These are phyloP conservation scores for Odontamblyopus lacepedii DNA, from an alignment of 2,797 vertebrate genomes.

Conservation along the genomic window DNA sequence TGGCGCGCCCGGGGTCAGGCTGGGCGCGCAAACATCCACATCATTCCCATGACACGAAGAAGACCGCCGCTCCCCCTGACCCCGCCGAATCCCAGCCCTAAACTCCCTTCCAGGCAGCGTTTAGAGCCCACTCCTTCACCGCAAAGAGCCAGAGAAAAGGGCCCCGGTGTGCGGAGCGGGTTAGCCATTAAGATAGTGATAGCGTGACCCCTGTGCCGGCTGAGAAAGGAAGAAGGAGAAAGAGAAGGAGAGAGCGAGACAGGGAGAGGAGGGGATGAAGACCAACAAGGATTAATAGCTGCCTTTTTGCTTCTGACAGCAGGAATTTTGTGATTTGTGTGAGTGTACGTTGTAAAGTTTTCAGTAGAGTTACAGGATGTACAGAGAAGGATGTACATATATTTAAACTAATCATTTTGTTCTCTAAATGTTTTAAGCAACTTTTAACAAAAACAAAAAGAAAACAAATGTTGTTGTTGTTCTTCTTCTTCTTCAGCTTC, in stretches of 20 bases:
- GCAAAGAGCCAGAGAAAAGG: conserved; percentile 20
- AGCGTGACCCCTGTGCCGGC: conserved; percentile 49
- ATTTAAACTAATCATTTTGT: no score
- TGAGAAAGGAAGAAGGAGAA: not conserved
- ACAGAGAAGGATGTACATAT: no score
- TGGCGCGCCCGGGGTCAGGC: conserved; percentile 23
- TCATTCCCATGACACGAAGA: conserved; percentile 52
- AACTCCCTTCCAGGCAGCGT: conserved; percentile 46
- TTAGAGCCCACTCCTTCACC: conserved; percentile 40
- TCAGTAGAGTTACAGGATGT: not conserved
- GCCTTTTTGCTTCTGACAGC: conserved; percentile 55
- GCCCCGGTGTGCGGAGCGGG: conserved; percentile 35
- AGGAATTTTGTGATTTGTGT: conserved; percentile 22
- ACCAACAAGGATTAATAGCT: conserved; percentile 74
- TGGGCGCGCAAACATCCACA: conserved; percentile 62
- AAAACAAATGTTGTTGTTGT: no score
- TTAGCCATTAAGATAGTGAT: conserved; percentile 58
- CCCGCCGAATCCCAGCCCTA: conserved; percentile 47
- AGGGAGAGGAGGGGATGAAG: conserved; percentile 18
- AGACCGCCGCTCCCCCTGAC: conserved; percentile 38
- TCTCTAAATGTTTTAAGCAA: no score
- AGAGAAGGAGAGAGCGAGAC: conserved; percentile 9
- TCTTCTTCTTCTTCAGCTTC: no score
- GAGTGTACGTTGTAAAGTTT: conserved; percentile 11
- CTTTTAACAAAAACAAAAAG: no score